A percentile compares a stretch with the other conserved stretches of the same genome.
Evolutionary conservation across 2,888 invertebrate species (phyloP).

Genomic region (Corbicula japonica): DNA sequence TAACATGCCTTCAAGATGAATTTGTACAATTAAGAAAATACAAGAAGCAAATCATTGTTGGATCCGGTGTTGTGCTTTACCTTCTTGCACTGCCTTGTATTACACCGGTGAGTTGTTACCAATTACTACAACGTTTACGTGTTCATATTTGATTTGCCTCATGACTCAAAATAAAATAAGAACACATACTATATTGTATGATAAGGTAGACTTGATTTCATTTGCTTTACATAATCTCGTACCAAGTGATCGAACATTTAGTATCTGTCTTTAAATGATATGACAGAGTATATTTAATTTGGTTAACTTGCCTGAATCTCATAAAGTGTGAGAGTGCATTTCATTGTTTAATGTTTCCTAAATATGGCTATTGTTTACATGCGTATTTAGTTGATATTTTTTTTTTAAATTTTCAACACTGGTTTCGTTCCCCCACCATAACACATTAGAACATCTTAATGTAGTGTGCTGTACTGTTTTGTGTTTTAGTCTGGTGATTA

Average conservation of each 20-base stretch:
- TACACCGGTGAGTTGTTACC: slow-evolving; percentile 81
- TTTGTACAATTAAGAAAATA: slow-evolving; percentile 86
- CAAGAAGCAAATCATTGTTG: slow-evolving; percentile 77
- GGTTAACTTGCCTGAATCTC: too few species aligned
- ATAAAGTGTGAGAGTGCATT: too few species aligned
- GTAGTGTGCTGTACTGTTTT: background rate
- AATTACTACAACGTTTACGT: too few species aligned
- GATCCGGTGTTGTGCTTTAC: slow-evolving; percentile 72
- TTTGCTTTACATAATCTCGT: background rate
- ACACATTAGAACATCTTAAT: background rate
- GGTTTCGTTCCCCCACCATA: background rate
- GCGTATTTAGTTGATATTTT: background rate
- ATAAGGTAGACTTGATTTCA: background rate
- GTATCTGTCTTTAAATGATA: too few species aligned
- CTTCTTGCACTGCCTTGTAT: slow-evolving; percentile 78
- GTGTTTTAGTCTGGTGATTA: slow-evolving; percentile 79
- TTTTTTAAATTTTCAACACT: background rate
- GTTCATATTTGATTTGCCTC: background rate
- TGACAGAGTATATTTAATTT: too few species aligned
- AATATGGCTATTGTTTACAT: too few species aligned
- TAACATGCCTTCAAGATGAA: slow-evolving; percentile 85
- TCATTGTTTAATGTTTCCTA: too few species aligned
- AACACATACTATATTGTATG: background rate
- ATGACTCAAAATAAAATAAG: background rate
- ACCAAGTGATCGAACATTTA: background rate